Evolutionary conservation across 2,888 invertebrate genomes (phyloP), one percentile per base, ranked within the genome.

Genomic region (Stenurella melanura): DNA sequence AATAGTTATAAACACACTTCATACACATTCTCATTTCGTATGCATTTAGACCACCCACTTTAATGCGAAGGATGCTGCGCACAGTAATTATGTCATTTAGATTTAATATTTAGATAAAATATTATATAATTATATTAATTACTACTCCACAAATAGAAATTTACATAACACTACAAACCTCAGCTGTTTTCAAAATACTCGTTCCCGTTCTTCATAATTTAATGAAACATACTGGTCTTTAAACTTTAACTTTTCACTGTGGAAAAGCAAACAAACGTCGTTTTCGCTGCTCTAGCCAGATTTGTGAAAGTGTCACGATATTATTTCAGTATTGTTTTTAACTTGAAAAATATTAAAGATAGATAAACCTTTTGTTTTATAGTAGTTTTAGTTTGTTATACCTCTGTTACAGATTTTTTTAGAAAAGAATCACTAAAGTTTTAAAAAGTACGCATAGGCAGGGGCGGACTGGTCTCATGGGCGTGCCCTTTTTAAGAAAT

Each of bases 41-140:
- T 61, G 61, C 61, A 42, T 64, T 64, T 64, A 76, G 83, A 82
- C 83, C 83, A 83, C 83, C 83, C 82, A 83, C 81, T 77, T 70
- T 58, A 76, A 77, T 77, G 30, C 68, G 66, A 61, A 71, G 73
- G 78, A 78, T 77, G 76, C 76, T 74, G 75, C 63, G 75, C 73
- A 74, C 76, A 80, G 81, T 84, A 85, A 85, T 86, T 86, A 85
- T 85, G 83, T 83, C 82, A 83, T 85, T 85, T 85, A 85, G 85
- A 86, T 86, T 50, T 81, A 81, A 81, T 81, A 80, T 82, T 70
- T 74, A 80, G 85, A 85, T 85, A 84, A 83, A 80, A 81, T 82
- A 50, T 50, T 50, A n/a, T n/a, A 80, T 83, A 82, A 81, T 81
- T 80, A 85, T 83, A 83, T 83, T 83, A 84, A 82, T 85, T 83